phyloP scores from a whole-genome alignment of 2,113 vertebrate species.

The Chaetodon auriga region DNA sequence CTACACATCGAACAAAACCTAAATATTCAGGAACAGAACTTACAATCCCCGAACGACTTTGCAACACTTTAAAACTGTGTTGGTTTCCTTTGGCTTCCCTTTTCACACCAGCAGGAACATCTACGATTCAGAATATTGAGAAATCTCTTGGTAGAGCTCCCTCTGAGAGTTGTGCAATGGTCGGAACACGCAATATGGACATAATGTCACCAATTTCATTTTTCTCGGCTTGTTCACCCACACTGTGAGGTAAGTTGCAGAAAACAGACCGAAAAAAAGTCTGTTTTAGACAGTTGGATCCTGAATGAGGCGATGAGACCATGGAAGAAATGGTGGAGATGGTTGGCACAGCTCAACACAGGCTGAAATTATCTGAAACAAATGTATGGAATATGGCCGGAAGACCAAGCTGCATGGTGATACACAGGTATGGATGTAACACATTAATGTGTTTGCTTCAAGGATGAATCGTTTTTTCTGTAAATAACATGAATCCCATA shows the following conservation, averaged over 20 bases:
- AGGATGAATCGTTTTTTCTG: too few relatives aligned
- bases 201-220: constrained; percentile 44
- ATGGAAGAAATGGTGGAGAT: neutral
- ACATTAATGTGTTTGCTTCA: neutral
- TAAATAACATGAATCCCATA: neutral
- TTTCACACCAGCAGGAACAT: constrained; percentile 33
- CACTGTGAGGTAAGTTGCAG: constrained; percentile 33
- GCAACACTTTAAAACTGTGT: neutral
- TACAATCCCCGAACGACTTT: neutral
- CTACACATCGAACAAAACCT: neutral
- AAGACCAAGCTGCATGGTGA: neutral
- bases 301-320: neutral
- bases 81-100: constrained; percentile 21
- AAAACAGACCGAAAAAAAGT: constrained; percentile 27
- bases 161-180: constrained; percentile 34
- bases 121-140: constrained; percentile 38
- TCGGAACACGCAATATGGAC: constrained; percentile 32
- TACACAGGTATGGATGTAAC: neutral
- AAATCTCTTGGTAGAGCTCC: constrained; percentile 33
- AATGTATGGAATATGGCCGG: neutral
- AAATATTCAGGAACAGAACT: neutral
- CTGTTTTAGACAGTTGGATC: constrained; percentile 25
- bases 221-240: constrained; percentile 29
- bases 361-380: neutral
- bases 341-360: neutral